Percentiles rank a stretch among this genome's conserved stretches.
phyloP scores from a whole-genome alignment of 2,888 invertebrate genomes.

The Drosophila pseudotalamancana region DNA sequence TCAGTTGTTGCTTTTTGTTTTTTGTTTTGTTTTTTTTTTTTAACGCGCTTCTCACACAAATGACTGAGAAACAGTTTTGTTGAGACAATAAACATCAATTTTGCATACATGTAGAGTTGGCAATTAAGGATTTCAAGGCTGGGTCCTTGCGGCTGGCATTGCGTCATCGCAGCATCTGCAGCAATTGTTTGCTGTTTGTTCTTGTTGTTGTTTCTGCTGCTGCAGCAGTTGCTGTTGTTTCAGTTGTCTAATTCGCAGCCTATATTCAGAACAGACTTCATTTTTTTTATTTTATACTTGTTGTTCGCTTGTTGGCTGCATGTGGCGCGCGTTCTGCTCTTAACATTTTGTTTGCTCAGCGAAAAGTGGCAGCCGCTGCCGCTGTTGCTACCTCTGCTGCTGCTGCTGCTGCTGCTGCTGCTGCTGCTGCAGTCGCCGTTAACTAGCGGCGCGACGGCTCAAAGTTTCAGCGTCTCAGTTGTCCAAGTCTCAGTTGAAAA shows the following conservation, averaged over 20 bases:
- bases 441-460: conserved; percentile 38
- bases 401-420: conserved; percentile 13
- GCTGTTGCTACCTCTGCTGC: conserved; percentile 12
- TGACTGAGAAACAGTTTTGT: conserved; percentile 33
- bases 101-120: conserved; percentile 10
- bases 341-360: conserved; percentile 65
- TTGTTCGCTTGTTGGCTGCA: conserved; percentile 8
- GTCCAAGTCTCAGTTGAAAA: conserved; percentile 62
- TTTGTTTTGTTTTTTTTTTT: conserved; percentile 12
- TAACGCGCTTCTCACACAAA: conserved; percentile 29
- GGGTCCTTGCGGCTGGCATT: conserved; percentile 60
- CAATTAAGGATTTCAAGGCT: conserved; percentile 74
- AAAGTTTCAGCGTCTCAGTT: conserved; percentile 48
- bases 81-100: conserved; percentile 65
- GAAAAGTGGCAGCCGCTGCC: conserved; percentile 55
- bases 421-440: conserved; percentile 31
- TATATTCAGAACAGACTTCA: conserved; percentile 9
- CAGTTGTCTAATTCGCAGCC: conserved; percentile 5
- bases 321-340: conserved; percentile 28
- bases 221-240: conserved; percentile 4
- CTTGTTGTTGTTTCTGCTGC: conserved; percentile 1
- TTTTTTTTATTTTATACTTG: conserved; percentile 14
- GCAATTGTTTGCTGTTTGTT: background rate
- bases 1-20: conserved; percentile 16
- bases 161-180: conserved; percentile 31